Evolutionary conservation across 2,797 vertebrate species (phyloP), one percentile per base, ranked within the genome.

Genomic region (Thunnus albacares): DNA sequence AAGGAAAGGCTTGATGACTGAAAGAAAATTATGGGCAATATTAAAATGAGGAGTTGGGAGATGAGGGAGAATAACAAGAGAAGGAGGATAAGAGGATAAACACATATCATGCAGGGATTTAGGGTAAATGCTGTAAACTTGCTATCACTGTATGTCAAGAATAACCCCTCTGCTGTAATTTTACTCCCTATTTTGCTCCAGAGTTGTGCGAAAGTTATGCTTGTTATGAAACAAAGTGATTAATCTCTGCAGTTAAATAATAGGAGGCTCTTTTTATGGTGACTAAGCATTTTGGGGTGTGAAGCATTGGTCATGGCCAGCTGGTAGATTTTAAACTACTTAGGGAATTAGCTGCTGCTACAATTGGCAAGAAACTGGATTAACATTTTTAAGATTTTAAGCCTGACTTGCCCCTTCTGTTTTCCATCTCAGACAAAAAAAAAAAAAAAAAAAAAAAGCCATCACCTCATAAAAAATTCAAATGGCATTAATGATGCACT

Each of bases 301-400:
- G 83, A 90, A 90, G 82, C 70, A 30, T 75, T 90, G 90, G 90
- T 87, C 87, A 91, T 76, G 89, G 90, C 89, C 86, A 90, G 82
- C 84, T 92, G 89, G 79, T 85, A 90, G 88, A 90, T 91, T 89
- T 86, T 83, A 89, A 91, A 88, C 84, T 87, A 85, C 93, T 93
- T 89, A 90, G 78, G 84, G 92, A 93, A 92, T 94, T 87, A 91
- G 82, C 77, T 35, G 76, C 78, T 26, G 75, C 86, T 60, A 89
- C 87, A 87, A 90, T 90, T 84, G 83, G 82, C 70, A 81, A 85
- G 80, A 87, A 91, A 89, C 71, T 80, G 88, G 90, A 93, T 94
- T 92, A 91, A 78, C 77, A 81, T 90, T 90, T 85, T 88, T 28
- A 90, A 86, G 87, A 90, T 90, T 87, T 90, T 85, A 92, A 92